These are phyloP conservation scores for Gyps fulvus DNA, from an alignment of 2,113 vertebrate species.

Conservation along the genomic window DNA sequence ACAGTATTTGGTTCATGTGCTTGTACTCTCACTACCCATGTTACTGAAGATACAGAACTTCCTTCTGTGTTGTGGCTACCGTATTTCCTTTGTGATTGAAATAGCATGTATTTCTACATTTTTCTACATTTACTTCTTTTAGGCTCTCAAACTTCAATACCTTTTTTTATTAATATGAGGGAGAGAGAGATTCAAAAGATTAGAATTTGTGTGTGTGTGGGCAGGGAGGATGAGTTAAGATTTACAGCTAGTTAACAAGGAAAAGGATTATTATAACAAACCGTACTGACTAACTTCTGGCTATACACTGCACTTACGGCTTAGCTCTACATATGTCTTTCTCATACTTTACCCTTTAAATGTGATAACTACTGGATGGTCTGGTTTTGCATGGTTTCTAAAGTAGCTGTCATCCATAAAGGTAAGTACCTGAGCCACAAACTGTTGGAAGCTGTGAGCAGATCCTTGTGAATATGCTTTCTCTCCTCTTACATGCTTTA, in stretches of 20 bases:
- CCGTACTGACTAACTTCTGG: not conserved
- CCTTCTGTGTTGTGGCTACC: not conserved
- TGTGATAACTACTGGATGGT: not conserved
- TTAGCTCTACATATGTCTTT: not conserved
- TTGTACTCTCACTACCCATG: not conserved
- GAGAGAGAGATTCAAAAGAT: not conserved
- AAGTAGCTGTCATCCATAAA: not conserved
- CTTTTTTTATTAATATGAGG: not conserved
- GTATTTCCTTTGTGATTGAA: not conserved
- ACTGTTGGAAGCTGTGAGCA: not conserved
- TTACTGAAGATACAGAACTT: not conserved
- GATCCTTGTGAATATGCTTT: not conserved
- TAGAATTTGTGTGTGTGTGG: not conserved
- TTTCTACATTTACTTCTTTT: not conserved
- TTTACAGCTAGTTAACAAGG: not conserved
- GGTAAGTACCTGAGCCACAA: not conserved
- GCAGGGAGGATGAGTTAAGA: not conserved
- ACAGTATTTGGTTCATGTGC: fast-evolving
- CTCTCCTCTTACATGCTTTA: not conserved
- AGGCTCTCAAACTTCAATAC: not conserved
- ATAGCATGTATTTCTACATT: not conserved
- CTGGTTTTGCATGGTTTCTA: not conserved
- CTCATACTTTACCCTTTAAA: not conserved
- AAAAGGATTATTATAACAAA: not conserved
- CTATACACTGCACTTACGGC: not conserved